Percentiles rank a stretch among this genome's conserved stretches.
Conservation (phyloP, 37 sponge, comb jelly and placozoan genomes). For the Tethya wilhelma region DNA sequence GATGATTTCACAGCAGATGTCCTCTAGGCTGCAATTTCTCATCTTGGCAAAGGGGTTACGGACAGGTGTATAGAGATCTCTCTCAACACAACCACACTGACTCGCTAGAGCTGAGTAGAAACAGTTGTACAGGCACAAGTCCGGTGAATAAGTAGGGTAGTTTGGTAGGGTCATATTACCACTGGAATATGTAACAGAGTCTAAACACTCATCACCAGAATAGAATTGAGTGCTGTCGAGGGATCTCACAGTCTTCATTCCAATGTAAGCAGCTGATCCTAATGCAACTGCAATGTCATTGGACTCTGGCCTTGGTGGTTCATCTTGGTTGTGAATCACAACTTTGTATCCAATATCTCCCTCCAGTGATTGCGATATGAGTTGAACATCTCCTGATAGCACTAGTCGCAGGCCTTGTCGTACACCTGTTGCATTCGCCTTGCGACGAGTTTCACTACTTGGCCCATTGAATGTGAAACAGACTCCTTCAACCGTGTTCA, state of each 20-base stretch:
- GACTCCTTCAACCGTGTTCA: constrained; percentile 15
- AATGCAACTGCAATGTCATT: constrained; percentile 23
- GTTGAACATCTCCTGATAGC: neutral
- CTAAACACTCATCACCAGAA: neutral
- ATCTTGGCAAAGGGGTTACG: neutral
- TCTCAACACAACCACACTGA: neutral
- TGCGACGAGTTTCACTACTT: neutral
- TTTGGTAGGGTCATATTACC: constrained; percentile 1
- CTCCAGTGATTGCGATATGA: neutral
- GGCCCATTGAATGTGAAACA: constrained; percentile 49
- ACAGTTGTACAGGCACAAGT: constrained; percentile 1
- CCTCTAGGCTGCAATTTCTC: neutral
- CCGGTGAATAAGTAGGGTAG: constrained; percentile 8
- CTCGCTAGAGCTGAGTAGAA: neutral
- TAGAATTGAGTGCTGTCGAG: constrained; percentile 11
- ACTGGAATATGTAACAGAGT: neutral
- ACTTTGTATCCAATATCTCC: constrained; percentile 1
- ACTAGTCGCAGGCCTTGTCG: constrained; percentile 18
- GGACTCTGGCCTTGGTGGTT: constrained; percentile 3
- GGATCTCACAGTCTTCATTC: constrained; percentile 8
- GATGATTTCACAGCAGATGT: constrained; percentile 11
- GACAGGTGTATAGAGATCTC: constrained; percentile 6
- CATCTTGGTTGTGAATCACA: constrained; percentile 30
- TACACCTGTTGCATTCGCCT: neutral
- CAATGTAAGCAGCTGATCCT: neutral